These are phyloP conservation scores for Pseudorectes ferrugineus DNA, from an alignment of 2,113 vertebrate species.

Conservation along the genomic window DNA sequence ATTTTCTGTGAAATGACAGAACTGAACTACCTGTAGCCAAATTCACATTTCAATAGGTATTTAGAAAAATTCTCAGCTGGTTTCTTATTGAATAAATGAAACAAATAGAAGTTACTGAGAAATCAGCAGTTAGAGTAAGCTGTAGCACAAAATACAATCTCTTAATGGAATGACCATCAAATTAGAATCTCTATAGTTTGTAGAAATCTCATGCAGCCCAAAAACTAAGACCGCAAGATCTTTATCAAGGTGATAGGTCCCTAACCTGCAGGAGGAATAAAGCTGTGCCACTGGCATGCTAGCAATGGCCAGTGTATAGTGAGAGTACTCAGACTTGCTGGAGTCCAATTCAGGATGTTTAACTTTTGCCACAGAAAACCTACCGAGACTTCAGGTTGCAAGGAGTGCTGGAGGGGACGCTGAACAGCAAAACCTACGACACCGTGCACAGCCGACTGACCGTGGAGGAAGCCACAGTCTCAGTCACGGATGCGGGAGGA, in stretches of 20 bases:
- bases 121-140: neutral
- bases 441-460: constrained; percentile 88
- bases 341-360: neutral
- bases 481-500: constrained; percentile 82
- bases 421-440: constrained; percentile 92
- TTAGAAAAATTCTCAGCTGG: neutral
- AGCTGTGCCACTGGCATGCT: neutral
- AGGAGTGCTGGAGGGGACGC: constrained; percentile 85
- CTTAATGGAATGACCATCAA: neutral
- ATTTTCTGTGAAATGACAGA: neutral
- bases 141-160: neutral
- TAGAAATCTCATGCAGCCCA: neutral
- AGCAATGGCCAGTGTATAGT: neutral
- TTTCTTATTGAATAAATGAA: neutral
- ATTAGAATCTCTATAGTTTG: neutral
- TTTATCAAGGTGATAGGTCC: neutral
- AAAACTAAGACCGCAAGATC: neutral
- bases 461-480: constrained; percentile 87
- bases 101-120: neutral
- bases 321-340: neutral
- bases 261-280: neutral
- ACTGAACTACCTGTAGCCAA: neutral
- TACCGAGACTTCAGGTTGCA: constrained; percentile 94
- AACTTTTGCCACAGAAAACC: constrained; percentile 81
- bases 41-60: neutral